A percentile compares a stretch with the other conserved stretches of the same genome.
Evolutionary conservation across 2,797 vertebrate species (phyloP).

Genomic region (Microctenopoma lineatum): DNA sequence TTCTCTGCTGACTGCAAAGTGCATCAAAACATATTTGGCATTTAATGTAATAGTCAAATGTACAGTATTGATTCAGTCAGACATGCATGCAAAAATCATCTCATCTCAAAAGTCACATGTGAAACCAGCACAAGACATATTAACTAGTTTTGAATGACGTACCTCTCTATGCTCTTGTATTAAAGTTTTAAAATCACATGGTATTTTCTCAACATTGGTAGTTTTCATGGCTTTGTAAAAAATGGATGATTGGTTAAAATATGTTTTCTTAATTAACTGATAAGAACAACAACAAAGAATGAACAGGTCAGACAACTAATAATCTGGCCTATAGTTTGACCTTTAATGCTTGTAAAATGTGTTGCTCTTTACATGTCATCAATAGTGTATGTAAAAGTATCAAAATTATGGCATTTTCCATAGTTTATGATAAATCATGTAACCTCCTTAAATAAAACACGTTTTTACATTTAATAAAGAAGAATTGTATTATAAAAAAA

Average conservation of each 20-base stretch:
- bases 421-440: slow-evolving; percentile 39
- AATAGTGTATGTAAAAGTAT: slow-evolving; percentile 41
- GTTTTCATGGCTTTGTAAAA: slow-evolving; percentile 32
- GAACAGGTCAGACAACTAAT: slow-evolving; percentile 13
- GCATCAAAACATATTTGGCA: slow-evolving; percentile 59
- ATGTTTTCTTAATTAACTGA: slow-evolving; percentile 25
- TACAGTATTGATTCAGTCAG: slow-evolving; percentile 80
- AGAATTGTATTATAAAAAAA: slow-evolving; percentile 52
- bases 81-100: slow-evolving; percentile 82
- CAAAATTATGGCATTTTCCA: slow-evolving; percentile 34
- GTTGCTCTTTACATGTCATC: slow-evolving; percentile 22
- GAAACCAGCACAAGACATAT: slow-evolving; percentile 86
- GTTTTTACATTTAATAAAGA: slow-evolving; percentile 51
- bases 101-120: slow-evolving; percentile 78
- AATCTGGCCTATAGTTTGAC: slow-evolving; percentile 12
- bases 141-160: slow-evolving; percentile 59
- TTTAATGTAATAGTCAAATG: slow-evolving; percentile 86
- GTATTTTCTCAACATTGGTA: slow-evolving; percentile 31
- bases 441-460: slow-evolving; percentile 69
- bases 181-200: slow-evolving; percentile 39
- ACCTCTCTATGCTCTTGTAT: slow-evolving; percentile 51
- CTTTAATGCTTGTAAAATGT: slow-evolving; percentile 30
- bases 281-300: neutral
- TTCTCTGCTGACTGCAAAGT: neutral
- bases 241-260: slow-evolving; percentile 33